Percentiles rank a stretch among this genome's conserved stretches.
Evolutionary conservation across 2,888 invertebrate genomes (phyloP).

Genomic region (Rhagonycha fulva): DNA sequence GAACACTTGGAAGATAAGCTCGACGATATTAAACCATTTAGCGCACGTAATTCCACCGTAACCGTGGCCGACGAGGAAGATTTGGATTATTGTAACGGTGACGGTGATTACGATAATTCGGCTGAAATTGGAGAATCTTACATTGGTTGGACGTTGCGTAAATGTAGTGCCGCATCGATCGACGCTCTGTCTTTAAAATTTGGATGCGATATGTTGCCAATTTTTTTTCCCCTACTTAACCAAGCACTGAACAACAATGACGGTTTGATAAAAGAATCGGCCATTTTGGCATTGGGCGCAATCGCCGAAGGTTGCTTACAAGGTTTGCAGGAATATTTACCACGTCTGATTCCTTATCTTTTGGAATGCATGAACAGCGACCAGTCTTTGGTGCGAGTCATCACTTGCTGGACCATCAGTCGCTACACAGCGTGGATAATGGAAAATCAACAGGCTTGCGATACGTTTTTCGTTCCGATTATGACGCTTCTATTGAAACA

Average conservation of each 20-base stretch:
- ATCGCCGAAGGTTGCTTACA: constrained; percentile 62
- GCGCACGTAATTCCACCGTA: constrained; percentile 71
- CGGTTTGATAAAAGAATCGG: constrained; percentile 95
- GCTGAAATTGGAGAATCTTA: constrained; percentile 52
- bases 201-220: constrained; percentile 88
- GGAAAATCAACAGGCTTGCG: constrained; percentile 59
- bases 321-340: constrained; percentile 70
- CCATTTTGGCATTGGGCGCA: constrained; percentile 82
- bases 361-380: constrained; percentile 68
- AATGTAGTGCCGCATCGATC: constrained; percentile 97
- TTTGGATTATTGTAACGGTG: constrained; percentile 63
- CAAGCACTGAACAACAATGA: constrained; percentile 92
- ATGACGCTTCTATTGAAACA: constrained; percentile 71
- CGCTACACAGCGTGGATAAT: constrained; percentile 77
- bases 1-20: constrained; percentile 94
- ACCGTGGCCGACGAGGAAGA: constrained; percentile 57
- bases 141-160: constrained; percentile 88
- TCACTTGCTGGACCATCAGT: constrained; percentile 79
- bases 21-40: constrained; percentile 97
- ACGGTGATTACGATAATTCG: constrained; percentile 78
- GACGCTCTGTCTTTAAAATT: constrained; percentile 97
- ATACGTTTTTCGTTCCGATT: constrained; percentile 67
- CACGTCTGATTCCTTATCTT: constrained; percentile 70
- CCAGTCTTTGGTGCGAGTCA: constrained; percentile 72
- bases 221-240: constrained; percentile 92